Conservation (phyloP, 2,797 vertebrate genomes). For the Cheirogaleus major region DNA sequence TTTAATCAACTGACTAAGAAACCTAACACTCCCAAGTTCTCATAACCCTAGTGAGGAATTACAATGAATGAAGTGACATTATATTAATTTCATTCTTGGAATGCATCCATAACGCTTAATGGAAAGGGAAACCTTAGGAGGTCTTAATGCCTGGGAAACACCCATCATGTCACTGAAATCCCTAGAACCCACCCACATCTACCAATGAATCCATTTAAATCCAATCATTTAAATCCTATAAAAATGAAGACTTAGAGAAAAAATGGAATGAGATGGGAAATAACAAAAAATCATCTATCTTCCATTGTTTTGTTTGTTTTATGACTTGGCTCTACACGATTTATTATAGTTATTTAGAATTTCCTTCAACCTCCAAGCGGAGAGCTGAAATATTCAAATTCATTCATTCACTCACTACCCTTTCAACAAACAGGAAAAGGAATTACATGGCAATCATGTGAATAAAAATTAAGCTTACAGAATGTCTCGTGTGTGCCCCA, state of each 20-base stretch:
- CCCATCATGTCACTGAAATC: conserved; percentile 51
- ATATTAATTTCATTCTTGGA: conserved; percentile 78
- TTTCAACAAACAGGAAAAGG: not conserved
- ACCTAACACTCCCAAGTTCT: conserved; percentile 61
- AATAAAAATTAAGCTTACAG: not conserved
- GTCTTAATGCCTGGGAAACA: conserved; percentile 60
- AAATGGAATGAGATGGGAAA: not conserved
- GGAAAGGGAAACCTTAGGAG: conserved; percentile 61
- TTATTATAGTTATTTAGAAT: not conserved
- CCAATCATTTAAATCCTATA: conserved; percentile 67
- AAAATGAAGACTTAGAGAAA: conserved; percentile 63
- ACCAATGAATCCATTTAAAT: conserved; percentile 43
- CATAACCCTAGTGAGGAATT: conserved; percentile 72
- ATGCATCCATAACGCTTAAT: conserved; percentile 61
- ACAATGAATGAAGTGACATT: conserved; percentile 57
- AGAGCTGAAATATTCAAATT: not conserved
- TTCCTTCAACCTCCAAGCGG: not conserved
- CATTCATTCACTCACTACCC: not conserved
- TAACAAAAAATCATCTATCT: not conserved
- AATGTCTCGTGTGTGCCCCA: not conserved
- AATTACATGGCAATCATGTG: not conserved
- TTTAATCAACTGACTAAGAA: conserved; percentile 69
- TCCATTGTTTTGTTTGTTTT: not conserved
- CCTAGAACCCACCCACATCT: not conserved
- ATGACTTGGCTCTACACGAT: not conserved